phyloP scores from a whole-genome alignment of 2,888 invertebrate species.

The Odontomyia ornata region DNA sequence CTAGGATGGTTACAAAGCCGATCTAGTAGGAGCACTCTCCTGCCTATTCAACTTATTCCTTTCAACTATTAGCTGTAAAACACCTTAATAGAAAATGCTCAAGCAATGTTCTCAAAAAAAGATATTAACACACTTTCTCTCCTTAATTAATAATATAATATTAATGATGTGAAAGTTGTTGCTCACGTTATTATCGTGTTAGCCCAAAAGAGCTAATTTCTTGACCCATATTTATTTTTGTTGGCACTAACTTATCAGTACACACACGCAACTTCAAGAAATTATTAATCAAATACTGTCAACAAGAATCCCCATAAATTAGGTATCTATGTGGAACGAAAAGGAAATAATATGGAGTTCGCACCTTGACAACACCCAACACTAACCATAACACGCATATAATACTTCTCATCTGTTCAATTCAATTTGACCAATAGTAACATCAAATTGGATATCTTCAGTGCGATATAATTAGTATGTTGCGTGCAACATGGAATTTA shows the following conservation, averaged over 20 bases:
- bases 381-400: not conserved
- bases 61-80: too few relatives aligned
- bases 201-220: not conserved
- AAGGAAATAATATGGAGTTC: not conserved
- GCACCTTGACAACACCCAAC: not conserved
- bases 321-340: not conserved
- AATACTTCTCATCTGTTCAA: not conserved
- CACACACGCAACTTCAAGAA: not conserved
- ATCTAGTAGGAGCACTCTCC: too few relatives aligned
- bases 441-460: not conserved
- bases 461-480: not conserved
- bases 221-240: not conserved
- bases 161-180: not conserved
- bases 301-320: constrained; percentile 9
- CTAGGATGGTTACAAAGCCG: too few relatives aligned
- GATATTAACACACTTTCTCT: not conserved
- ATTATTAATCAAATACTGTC: constrained; percentile 15
- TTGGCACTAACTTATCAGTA: not conserved
- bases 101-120: too few relatives aligned
- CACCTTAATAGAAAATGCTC: too few relatives aligned
- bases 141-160: not conserved
- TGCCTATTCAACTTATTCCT: too few relatives aligned
- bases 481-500: constrained; percentile 11
- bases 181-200: not conserved
- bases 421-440: not conserved